phyloP scores from a whole-genome alignment of 2,113 vertebrate species.

The Nothoprocta perdicaria region DNA sequence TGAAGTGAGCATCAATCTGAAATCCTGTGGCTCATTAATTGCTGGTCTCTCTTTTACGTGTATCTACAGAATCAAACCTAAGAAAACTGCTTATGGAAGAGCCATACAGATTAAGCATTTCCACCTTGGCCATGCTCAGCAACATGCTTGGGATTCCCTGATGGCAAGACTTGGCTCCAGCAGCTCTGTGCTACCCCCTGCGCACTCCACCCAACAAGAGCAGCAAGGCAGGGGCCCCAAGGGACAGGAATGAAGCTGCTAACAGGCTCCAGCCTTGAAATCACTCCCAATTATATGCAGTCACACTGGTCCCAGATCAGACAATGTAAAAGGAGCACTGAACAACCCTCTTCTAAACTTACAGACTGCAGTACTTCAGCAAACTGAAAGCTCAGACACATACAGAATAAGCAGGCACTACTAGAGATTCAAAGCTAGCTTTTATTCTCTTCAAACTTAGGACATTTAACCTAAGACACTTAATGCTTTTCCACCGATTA shows the following conservation, averaged over 20 bases:
- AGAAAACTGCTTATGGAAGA: background rate
- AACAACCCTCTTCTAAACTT: background rate
- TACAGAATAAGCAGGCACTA: no score
- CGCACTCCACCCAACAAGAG: background rate
- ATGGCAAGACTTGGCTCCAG: background rate
- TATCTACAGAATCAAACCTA: slow-evolving; percentile 2
- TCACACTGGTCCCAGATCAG: background rate
- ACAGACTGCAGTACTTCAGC: background rate
- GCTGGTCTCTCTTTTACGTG: slow-evolving; percentile 2
- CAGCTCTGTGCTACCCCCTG: background rate
- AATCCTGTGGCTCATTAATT: background rate
- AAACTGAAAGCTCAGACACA: background rate
- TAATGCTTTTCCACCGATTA: background rate
- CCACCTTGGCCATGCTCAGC: background rate
- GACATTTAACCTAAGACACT: background rate
- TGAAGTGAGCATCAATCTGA: background rate
- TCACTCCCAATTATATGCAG: background rate
- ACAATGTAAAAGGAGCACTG: background rate
- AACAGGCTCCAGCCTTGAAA: background rate
- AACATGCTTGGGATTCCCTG: background rate
- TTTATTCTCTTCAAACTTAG: background rate
- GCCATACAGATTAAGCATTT: background rate
- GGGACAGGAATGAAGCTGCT: background rate
- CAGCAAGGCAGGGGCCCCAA: background rate
- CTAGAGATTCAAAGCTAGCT: no score